Evolutionary conservation across 2,113 vertebrate genomes (phyloP), one percentile per base, ranked within the genome.

Genomic region (Pagrus major): DNA sequence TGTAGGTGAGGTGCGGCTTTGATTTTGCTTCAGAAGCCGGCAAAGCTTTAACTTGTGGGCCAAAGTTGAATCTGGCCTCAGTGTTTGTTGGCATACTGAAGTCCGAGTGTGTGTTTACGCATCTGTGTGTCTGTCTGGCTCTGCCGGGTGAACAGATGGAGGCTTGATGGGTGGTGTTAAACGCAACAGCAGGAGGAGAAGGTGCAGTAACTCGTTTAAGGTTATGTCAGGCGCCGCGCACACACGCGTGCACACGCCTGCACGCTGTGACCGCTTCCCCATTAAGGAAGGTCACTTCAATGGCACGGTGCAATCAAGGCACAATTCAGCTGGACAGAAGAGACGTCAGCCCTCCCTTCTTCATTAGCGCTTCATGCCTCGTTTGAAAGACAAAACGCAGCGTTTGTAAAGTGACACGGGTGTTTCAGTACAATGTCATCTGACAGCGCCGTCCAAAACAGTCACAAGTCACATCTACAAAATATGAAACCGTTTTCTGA

Each of bases 241-340:
- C 65, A n/a, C 37, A 41, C 42, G 47, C 35, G 11, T 5, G 8
- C 29, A 44, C 66, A 54, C 55, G 16, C 67, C 59, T 27, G 44
- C 20, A 8, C 65, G 25, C 71, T 63, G 51, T 75, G 71, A 74
- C 83, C 75, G 11, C 65, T 61, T 31, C 52, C 52, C 54, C 64
- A 76, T 88, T 84, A 84, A 44, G 47, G 71, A 91, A 91, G 89
- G 87, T 91, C 90, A 86, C 14, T 56, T 78, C 87, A 89, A 83
- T 76, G 84, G 51, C 85, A 87, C 20, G 1, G 25, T 60, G 70
- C 49, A 88, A 88, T 89, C 86, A 86, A 80, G 65, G 71, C 69
- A 2, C 65, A 25, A 39, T 47, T 76, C 33, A 56, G 41, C 6
- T 4, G 52, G 49, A 58, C 41, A 39, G 37, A 51, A 35, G 31